phyloP scores from a whole-genome alignment of 2,113 vertebrate species.

The Ahaetulla prasina region DNA sequence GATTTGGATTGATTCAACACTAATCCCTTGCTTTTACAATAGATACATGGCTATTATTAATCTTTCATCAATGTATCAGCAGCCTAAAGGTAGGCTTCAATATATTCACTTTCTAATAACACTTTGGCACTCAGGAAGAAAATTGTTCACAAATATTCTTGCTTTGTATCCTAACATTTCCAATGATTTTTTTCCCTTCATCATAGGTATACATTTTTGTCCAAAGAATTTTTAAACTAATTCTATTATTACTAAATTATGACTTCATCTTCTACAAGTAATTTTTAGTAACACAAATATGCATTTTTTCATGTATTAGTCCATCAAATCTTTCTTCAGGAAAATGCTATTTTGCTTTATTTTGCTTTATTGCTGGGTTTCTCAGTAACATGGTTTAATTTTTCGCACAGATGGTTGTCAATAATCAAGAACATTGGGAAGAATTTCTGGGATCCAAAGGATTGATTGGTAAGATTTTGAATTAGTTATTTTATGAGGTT shows the following conservation, averaged over 20 bases:
- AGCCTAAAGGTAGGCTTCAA: neutral
- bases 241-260: neutral
- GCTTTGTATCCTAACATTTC: neutral
- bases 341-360: neutral
- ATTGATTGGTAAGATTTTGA: conserved; percentile 78
- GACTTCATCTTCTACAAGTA: neutral
- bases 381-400: conserved; percentile 6
- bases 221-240: neutral
- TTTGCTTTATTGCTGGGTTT: neutral
- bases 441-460: conserved; percentile 83
- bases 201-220: neutral
- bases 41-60: neutral
- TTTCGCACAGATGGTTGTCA: conserved; percentile 72
- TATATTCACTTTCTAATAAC: neutral
- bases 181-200: neutral
- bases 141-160: neutral
- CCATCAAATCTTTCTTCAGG: neutral
- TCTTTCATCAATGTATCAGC: neutral
- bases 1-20: neutral
- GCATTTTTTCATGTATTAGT: neutral
- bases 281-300: neutral
- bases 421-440: conserved; percentile 90
- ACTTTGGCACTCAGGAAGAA: neutral
- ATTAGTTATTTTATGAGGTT: neutral
- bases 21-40: neutral